Conservation (phyloP, 1,140 invertebrate genomes). For the Panulirus ornatus region DNA sequence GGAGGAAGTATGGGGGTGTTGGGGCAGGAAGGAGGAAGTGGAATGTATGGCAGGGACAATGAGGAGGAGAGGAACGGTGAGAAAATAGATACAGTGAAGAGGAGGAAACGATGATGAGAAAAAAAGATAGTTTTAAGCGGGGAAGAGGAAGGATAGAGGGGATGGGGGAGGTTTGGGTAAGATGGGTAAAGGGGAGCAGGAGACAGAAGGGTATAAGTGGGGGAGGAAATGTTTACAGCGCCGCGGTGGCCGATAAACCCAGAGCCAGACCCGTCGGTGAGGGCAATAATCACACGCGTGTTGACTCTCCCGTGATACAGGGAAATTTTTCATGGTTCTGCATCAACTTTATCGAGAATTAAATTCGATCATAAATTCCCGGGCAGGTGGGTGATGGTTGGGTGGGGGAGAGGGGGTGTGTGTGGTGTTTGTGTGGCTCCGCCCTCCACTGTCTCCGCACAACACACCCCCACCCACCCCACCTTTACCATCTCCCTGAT, state of each 20-base stretch:
- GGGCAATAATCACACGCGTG: not conserved
- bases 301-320: not conserved
- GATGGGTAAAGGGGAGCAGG: not conserved
- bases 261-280: no score
- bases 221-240: no score
- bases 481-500: not conserved
- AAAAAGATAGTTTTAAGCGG: no score
- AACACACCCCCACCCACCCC: not conserved
- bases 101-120: no score
- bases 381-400: not conserved
- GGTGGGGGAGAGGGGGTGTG: not conserved
- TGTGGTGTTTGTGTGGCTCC: not conserved
- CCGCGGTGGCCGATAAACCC: no score
- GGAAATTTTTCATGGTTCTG: not conserved
- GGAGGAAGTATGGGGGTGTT: no score
- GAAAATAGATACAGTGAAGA: no score
- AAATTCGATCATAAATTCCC: not conserved
- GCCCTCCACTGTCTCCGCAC: not conserved
- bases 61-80: not conserved
- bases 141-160: not conserved
- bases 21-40: not conserved
- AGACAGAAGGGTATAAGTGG: no score
- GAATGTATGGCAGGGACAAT: not conserved
- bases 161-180: not conserved
- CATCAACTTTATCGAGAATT: conserved; percentile 19